Evolutionary conservation across 2,888 invertebrate genomes (phyloP).

Genomic region (Balanococcus diminutus): DNA sequence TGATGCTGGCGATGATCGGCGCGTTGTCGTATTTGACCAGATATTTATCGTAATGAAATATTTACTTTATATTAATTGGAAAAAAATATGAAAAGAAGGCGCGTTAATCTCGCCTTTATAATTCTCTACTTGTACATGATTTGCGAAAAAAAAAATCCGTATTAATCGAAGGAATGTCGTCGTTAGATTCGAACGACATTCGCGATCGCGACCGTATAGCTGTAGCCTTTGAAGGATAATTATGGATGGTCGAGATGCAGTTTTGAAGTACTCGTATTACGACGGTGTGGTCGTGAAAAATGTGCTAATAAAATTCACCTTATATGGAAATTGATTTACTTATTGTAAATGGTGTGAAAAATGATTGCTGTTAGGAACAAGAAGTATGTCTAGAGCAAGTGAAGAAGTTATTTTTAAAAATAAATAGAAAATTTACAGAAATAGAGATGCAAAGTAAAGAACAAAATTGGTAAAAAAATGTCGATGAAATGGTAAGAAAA

Average conservation of each 20-base stretch:
- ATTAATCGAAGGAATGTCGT: conserved; percentile 1
- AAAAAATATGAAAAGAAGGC: conserved; percentile 27
- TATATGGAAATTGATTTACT: background rate
- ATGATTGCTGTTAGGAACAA: background rate
- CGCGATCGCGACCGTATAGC: background rate
- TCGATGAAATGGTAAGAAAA: too few relatives aligned
- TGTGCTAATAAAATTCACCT: background rate
- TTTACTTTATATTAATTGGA: conserved; percentile 39
- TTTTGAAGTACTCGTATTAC: background rate
- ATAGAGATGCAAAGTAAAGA: too few relatives aligned
- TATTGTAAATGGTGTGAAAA: background rate
- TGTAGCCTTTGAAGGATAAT: background rate
- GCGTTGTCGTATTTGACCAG: background rate
- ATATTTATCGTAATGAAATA: conserved; percentile 35
- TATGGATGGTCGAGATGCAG: background rate
- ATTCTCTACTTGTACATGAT: background rate
- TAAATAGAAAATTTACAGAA: too few relatives aligned
- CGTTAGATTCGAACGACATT: background rate
- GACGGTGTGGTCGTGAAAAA: background rate
- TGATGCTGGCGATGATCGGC: background rate
- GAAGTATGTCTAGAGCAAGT: too few relatives aligned
- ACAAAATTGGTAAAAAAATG: too few relatives aligned
- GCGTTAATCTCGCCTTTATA: conserved; percentile 12
- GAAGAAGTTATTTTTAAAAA: too few relatives aligned
- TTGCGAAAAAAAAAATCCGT: background rate